phyloP scores from a whole-genome alignment of 2,113 vertebrate species.

The Syngnathoides biaculeatus region DNA sequence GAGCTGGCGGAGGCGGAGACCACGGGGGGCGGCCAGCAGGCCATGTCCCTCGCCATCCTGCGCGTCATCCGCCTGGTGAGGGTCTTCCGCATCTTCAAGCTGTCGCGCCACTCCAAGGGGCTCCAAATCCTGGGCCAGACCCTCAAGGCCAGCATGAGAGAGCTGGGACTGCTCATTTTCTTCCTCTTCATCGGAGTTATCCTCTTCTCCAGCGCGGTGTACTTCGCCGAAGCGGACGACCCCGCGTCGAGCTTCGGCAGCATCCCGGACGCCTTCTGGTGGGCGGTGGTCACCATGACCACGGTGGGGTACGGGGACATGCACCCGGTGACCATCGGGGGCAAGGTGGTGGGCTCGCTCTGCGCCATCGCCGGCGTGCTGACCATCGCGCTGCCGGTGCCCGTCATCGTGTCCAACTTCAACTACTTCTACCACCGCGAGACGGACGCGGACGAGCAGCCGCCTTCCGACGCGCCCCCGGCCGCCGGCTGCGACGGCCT shows the following conservation, averaged over 20 bases:
- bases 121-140: constrained; percentile 96
- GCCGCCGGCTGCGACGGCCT: constrained; percentile 88
- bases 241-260: constrained; percentile 91
- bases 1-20: constrained; percentile 89
- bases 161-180: constrained; percentile 92
- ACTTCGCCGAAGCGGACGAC: constrained; percentile 95
- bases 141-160: constrained; percentile 94
- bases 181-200: constrained; percentile 98
- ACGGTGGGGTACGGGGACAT: constrained; percentile 97
- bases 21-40: constrained; percentile 91
- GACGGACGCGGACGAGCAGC: constrained; percentile 93
- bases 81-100: constrained; percentile 96
- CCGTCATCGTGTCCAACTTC: constrained; percentile 97
- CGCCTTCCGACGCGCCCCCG: constrained; percentile 78
- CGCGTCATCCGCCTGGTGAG: constrained; percentile 92
- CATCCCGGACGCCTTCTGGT: constrained; percentile 98
- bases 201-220: constrained; percentile 95
- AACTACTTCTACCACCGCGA: constrained; percentile 98
- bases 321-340: constrained; percentile 96
- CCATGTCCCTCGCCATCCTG: constrained; percentile 96
- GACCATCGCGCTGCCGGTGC: constrained; percentile 94
- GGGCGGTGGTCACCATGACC: constrained; percentile 99
- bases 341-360: constrained; percentile 94
- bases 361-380: constrained; percentile 95
- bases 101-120: constrained; percentile 94